A percentile compares a stretch with the other conserved stretches of the same genome.
Evolutionary conservation across 1,140 invertebrate genomes (phyloP).

Genomic region (Diorhabda carinulata): DNA sequence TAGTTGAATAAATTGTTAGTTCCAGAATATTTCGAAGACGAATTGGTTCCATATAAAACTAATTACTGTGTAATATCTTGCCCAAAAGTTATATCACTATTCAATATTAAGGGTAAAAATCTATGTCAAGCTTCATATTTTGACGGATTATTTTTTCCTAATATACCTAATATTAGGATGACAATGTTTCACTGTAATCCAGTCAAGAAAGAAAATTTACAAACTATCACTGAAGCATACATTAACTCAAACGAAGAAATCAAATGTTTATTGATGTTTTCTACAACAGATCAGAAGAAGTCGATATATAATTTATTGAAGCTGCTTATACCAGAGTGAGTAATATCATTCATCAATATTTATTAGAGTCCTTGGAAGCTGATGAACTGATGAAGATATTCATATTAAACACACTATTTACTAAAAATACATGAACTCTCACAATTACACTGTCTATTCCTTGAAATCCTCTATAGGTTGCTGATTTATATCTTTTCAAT

Average conservation of each 20-base stretch:
- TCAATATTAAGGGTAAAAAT: conserved; percentile 23
- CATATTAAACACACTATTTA: too few species aligned
- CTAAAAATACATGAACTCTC: too few species aligned
- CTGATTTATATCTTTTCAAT: too few species aligned
- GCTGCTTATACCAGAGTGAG: conserved; percentile 33
- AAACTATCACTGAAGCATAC: conserved; percentile 11
- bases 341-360: neutral
- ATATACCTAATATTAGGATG: conserved; percentile 31
- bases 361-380: too few species aligned
- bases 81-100: conserved; percentile 32
- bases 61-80: conserved; percentile 35
- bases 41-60: conserved; percentile 30
- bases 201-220: conserved; percentile 15
- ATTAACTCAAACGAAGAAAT: conserved; percentile 28
- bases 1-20: conserved; percentile 18
- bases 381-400: too few species aligned
- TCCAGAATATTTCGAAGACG: conserved; percentile 33
- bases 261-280: conserved; percentile 33
- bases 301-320: conserved; percentile 29
- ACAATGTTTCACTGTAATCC: conserved; percentile 34
- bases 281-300: conserved; percentile 22
- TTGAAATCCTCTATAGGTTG: too few species aligned
- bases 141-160: conserved; percentile 34
- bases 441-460: too few species aligned
- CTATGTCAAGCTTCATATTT: conserved; percentile 29